Evolutionary conservation across 1,140 invertebrate genomes (phyloP).

Genomic region (Maniola jurtina): DNA sequence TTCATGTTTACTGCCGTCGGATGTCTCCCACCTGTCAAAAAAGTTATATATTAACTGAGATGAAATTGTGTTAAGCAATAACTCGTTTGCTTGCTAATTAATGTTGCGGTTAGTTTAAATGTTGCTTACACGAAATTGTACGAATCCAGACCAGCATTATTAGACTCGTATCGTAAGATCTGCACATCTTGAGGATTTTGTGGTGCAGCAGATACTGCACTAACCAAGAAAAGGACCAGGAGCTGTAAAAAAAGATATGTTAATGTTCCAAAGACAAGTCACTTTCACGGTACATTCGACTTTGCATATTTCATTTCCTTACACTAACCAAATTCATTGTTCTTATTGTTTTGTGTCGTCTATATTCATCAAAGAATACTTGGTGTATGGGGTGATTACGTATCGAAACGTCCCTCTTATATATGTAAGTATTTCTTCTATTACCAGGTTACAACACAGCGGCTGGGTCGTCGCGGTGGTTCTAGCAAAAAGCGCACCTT

Average conservation of each 20-base stretch:
- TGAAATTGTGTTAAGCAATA: neutral
- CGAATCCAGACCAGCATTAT: constrained; percentile 57
- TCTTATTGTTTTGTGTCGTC: constrained; percentile 41
- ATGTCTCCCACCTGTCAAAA: constrained; percentile 57
- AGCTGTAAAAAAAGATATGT: constrained; percentile 55
- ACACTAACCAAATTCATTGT: constrained; percentile 71
- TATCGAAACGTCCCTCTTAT: constrained; percentile 64
- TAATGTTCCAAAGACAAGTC: neutral
- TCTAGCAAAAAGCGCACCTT: constrained; percentile 35
- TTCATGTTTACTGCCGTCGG: constrained; percentile 75
- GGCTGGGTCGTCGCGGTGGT: constrained; percentile 36
- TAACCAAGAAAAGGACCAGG: constrained; percentile 47
- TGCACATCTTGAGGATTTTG: constrained; percentile 71
- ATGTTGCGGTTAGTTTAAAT: neutral
- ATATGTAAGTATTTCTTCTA: constrained; percentile 72
- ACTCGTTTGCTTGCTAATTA: neutral
- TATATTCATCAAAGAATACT: constrained; percentile 51
- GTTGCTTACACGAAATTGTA: constrained; percentile 71
- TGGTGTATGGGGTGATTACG: constrained; percentile 64
- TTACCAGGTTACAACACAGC: constrained; percentile 64
- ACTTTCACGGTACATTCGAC: neutral
- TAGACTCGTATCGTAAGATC: constrained; percentile 70
- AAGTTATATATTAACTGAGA: constrained; percentile 17
- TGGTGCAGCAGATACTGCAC: constrained; percentile 54
- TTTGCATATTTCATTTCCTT: constrained; percentile 12